phyloP scores from a whole-genome alignment of 1,140 invertebrate species.

The Cepaea nemoralis region DNA sequence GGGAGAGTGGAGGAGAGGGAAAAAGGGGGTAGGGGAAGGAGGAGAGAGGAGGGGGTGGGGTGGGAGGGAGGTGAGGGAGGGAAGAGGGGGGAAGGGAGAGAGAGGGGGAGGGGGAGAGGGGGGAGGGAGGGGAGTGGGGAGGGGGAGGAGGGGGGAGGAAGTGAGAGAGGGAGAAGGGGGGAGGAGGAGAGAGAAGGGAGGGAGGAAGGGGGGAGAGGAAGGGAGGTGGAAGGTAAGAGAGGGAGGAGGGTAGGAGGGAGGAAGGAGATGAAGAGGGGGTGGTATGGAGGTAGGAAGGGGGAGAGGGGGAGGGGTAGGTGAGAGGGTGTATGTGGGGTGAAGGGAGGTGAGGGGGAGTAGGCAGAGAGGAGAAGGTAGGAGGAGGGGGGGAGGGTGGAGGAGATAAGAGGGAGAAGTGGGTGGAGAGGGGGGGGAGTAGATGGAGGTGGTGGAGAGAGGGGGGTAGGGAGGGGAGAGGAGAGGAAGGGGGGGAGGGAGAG shows the following conservation, averaged over 20 bases:
- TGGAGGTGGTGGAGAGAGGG: background rate
- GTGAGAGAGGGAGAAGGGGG: too few relatives aligned
- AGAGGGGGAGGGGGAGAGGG: too few relatives aligned
- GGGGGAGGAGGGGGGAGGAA: too few relatives aligned
- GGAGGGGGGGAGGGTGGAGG: background rate
- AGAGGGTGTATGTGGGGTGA: background rate
- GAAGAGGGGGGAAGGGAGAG: background rate
- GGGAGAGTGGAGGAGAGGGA: too few relatives aligned
- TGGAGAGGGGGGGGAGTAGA: background rate
- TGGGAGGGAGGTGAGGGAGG: too few relatives aligned
- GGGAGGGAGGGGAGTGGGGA: background rate
- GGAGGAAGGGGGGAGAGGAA: too few relatives aligned
- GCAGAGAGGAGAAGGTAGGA: background rate
- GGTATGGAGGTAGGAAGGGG: too few relatives aligned
- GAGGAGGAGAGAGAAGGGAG: too few relatives aligned
- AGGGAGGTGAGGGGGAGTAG: background rate
- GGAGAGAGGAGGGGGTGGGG: background rate
- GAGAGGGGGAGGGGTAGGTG: too few relatives aligned
- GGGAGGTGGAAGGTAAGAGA: slow-evolving; percentile 1
- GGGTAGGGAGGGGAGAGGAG: background rate
- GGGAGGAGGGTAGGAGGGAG: background rate
- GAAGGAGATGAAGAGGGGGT: too few relatives aligned
- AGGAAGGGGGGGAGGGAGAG: background rate
- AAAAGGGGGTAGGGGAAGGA: too few relatives aligned
- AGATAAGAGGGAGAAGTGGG: background rate